Base-by-base conservation (phyloP, 2,888 invertebrate genomes). In the Polyommatus iphigenia region DNA sequence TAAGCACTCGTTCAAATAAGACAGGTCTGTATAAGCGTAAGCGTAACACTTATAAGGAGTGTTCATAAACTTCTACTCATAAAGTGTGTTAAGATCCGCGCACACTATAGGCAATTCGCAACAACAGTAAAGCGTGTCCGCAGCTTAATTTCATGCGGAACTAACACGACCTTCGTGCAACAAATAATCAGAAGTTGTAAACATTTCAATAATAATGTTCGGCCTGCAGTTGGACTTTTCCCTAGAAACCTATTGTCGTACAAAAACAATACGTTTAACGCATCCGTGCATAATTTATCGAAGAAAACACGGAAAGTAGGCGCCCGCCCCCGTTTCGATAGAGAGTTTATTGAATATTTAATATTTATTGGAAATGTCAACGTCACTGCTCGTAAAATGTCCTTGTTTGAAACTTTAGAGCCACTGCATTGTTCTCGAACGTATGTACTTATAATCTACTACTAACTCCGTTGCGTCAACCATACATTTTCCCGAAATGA, bases 301-400 rank as follows among this genome's bases (percentile, higher is more conserved):
- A 75, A 75, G 75, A 75, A 75, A 75, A 75, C 54, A 54, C 18
- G 75, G 75, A 75, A 75, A 75, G 75, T 75, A 75, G 75, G 75
- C 29, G 75, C 29, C 24, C 15, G 75, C 18, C 75, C 75, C 54
- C 50, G 50, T 75, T 75, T 75, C 29, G 29, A 75, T 75, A 18
- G 73, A 73, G 73, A 73, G 73, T 73, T 73, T 73, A 73, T 73
- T 73, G 73, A 73, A 73, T 73, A 73, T 73, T 73, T 46, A 29
- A 73, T 46, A 46, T 73, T 73, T 73, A 46, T 73, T 24, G 73
- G 41, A 73, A 73, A 73, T 73, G 46, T 73, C 41, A 36, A 36
- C n/a, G 18, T 67, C 13, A n/a, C 18, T 18, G 18, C 67, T 29
- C 29, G 72, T 41, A 41, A 72, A 41, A 72, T 41, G 41, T 72